Evolutionary conservation across 2,113 vertebrate genomes (phyloP), one percentile per base, ranked within the genome.

Genomic region (Orientallactaga bullata): DNA sequence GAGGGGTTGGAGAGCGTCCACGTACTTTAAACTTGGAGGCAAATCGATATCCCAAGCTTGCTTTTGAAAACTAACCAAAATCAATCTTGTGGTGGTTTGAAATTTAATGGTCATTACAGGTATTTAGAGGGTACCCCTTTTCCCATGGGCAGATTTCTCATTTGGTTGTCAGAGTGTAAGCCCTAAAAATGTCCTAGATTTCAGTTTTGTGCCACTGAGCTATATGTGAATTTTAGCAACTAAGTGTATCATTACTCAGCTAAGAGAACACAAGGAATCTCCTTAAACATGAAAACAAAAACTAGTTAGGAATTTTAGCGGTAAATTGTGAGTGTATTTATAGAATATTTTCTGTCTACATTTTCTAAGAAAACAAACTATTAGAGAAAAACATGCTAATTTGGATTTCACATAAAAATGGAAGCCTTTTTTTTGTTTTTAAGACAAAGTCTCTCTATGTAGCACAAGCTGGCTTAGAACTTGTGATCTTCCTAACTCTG

Each of bases 41-140:
- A 69, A 80, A 58, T 93, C 18, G 12, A 13, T 90, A 39, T 10
- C 39, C 21, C 89, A 6, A 47, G 15, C 87, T 76, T 94, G 81
- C 77, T 77, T 85, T 51, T 80, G 87, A 94, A 93, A 86, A 85
- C 55, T 74, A 91, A 82, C 73, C 87, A 55, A 85, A 93, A 66
- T 95, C 87, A 66, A 17, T 87, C 77, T 89, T 20, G 39, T 77
- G 91, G 63, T 63, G 91, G 69, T 63, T 90, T 89, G 93, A 88
- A 95, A 92, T 89, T 63, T 61, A 92, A 66, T 15, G 85, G 47
- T 91, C 77, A n/a, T 88, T 30, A n/a, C 61, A 76, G 63, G 68
- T 58, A 60, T 71, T 79, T 39, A 72, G 69, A 91, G 26, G 21
- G 55, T 51, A 61, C 78, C 77, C 85, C 37, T n/a, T 58, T 68